Base-by-base conservation (phyloP, 2,888 invertebrate genomes). In the Opisthograptis luteolata region DNA sequence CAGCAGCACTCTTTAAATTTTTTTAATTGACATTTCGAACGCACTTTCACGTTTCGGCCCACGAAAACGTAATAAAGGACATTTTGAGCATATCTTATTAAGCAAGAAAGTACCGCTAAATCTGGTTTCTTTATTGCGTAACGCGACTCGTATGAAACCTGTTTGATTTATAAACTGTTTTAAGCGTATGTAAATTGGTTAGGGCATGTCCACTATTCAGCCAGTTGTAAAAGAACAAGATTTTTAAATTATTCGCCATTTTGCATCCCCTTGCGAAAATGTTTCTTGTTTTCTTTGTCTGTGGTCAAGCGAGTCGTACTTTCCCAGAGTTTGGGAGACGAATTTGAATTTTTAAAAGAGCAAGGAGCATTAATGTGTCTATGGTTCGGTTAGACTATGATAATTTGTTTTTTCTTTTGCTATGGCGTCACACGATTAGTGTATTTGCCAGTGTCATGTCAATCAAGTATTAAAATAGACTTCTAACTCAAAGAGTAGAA, bases 61-160 rank as follows among this genome's bases (percentile, higher is more conserved):
- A 32, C 62, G 40, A 50, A 51, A 62, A 63, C 57, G 59, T 64
- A 66, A 62, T 73, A 73, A 75, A 77, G 74, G 74, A 76, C 73
- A 73, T 68, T 60, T 67, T 47, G 46, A 49, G 14, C 42, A 42
- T 47, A 48, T 20, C 31, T 47, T 40, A n/a, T n/a, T n/a, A 27
- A 36, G 43, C 43, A 50, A 44, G 68, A 68, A 67, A 71, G 73
- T 62, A 66, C 47, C 47, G 53, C 43, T 41, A 69, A 76, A 73
- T 78, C 79, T 73, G 79, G 81, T 83, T 83, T 79, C 76, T 73
- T 79, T 80, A 73, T 82, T 82, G 76, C 78, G 79, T 78, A 81
- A 81, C 71, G 65, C 62, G 40, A 57, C 52, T 63, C 55, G 70
- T 50, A 17, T 41, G 12, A 55, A 63, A 61, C 59, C 44, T 24